Evolutionary conservation across 1,140 invertebrate species (phyloP).

Genomic region (Pogonomyrmex barbatus): DNA sequence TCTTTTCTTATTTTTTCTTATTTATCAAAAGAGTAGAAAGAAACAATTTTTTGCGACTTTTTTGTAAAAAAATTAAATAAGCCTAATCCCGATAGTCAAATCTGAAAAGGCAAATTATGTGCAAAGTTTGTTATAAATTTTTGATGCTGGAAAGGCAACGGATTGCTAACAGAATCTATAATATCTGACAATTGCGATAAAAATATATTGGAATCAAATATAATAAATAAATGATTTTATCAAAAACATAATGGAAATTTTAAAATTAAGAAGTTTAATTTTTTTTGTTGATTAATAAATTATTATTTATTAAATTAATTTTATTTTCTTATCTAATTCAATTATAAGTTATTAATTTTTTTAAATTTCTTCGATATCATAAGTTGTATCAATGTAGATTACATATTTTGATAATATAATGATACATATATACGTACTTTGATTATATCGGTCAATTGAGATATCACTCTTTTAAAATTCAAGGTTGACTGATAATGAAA

Average conservation of each 20-base stretch:
- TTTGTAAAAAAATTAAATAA: no score
- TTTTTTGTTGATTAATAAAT: no score
- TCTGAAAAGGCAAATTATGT: no score
- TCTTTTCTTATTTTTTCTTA: no score
- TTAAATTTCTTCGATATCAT: background rate
- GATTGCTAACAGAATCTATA: no score
- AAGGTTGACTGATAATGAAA: background rate
- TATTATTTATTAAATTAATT: background rate
- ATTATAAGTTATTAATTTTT: conserved; percentile 10
- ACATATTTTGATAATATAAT: conserved; percentile 22
- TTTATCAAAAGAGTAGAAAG: no score
- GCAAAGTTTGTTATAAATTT: no score
- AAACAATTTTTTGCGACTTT: no score
- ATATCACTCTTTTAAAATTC: conserved; percentile 2
- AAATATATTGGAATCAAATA: background rate
- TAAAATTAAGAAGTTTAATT: background rate
- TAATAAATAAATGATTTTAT: background rate
- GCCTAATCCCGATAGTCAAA: no score
- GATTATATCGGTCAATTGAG: conserved; percentile 10
- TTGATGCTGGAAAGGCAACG: no score
- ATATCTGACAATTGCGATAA: background rate
- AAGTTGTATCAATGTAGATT: conserved; percentile 11
- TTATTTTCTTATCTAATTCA: conserved; percentile 33
- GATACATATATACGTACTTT: background rate
- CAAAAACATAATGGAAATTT: background rate